These are phyloP conservation scores for Rhinatrema bivittatum DNA, from an alignment of 2,797 vertebrate genomes.

Conservation along the genomic window DNA sequence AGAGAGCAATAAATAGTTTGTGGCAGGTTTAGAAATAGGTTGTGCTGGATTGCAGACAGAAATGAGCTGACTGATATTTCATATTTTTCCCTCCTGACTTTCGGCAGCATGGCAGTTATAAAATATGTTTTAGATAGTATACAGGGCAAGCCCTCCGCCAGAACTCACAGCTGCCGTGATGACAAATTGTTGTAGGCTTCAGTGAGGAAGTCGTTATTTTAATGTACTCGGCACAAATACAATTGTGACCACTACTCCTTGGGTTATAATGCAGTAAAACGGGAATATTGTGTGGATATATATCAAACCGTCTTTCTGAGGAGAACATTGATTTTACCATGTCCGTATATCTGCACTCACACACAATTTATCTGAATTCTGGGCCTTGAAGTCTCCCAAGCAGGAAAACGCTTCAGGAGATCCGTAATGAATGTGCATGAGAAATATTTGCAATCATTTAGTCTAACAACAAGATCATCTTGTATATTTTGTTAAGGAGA, in stretches of 20 bases:
- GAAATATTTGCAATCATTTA: too few species aligned
- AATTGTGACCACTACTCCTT: background rate
- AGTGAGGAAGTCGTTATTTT: conserved; percentile 9
- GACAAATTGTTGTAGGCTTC: conserved; percentile 5
- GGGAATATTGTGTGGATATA: too few species aligned
- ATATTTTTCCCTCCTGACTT: background rate
- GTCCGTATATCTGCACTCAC: too few species aligned
- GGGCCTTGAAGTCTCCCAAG: too few species aligned
- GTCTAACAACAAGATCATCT: too few species aligned
- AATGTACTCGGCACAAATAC: background rate
- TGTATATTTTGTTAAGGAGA: too few species aligned
- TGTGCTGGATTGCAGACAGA: conserved; percentile 2
- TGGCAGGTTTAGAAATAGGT: rapidly evolving
- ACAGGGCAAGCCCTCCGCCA: background rate
- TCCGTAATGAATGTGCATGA: too few species aligned
- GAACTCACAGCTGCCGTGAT: background rate
- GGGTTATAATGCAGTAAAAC: background rate
- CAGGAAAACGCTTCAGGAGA: too few species aligned
- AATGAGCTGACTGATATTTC: background rate
- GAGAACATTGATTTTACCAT: too few species aligned
- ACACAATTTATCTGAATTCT: too few species aligned
- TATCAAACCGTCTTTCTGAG: too few species aligned
- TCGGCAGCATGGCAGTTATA: background rate
- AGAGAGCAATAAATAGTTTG: too few species aligned
- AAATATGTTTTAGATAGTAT: background rate